Conservation (phyloP, 1,140 invertebrate genomes). For the Liolophura sinensis region DNA sequence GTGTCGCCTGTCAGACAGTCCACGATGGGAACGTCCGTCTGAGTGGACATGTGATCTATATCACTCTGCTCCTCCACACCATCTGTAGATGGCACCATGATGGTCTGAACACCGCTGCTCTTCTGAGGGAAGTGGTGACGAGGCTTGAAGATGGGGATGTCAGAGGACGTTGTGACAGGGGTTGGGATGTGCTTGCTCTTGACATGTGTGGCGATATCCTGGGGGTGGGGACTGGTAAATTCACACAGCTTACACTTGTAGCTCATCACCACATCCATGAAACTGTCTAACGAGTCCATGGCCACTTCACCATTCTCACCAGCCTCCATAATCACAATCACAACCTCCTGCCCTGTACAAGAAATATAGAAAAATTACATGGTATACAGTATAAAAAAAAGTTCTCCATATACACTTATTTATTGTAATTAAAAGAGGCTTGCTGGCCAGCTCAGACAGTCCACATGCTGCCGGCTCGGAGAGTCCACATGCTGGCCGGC, state of each 20-base stretch:
- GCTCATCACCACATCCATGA: constrained; percentile 49
- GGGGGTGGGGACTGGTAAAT: constrained; percentile 34
- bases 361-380: too few species aligned
- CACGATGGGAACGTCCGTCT: background rate
- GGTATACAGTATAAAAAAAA: too few species aligned
- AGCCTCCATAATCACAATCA: too few species aligned
- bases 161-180: constrained; percentile 58
- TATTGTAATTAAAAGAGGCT: too few species aligned
- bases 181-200: constrained; percentile 30
- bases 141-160: constrained; percentile 44
- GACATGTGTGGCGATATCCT: constrained; percentile 40
- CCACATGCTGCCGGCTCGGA: too few species aligned
- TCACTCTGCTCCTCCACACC: background rate
- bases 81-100: background rate
- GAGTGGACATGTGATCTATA: background rate
- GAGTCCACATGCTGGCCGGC: too few species aligned
- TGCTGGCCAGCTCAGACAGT: too few species aligned
- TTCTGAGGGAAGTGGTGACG: background rate
- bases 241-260: constrained; percentile 53
- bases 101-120: background rate
- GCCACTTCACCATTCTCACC: too few species aligned
- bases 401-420: too few species aligned
- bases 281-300: constrained; percentile 27
- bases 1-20: background rate
- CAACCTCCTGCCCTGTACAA: too few species aligned